Base-by-base conservation (phyloP, 1,140 invertebrate genomes). In the Physella acuta region DNA sequence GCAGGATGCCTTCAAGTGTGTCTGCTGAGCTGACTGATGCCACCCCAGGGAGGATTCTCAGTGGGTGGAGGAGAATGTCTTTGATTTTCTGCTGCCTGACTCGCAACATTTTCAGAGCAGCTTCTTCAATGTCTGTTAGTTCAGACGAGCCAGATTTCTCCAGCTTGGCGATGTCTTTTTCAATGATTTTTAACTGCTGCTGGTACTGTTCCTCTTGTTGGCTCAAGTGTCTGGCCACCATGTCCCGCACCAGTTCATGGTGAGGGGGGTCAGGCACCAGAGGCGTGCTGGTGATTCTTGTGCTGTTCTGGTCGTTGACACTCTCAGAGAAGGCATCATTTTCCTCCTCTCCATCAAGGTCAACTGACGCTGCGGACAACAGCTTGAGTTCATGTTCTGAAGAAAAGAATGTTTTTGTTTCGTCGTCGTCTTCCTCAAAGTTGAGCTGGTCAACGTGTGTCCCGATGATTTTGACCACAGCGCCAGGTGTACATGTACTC, bases 391-490 rank as follows among this genome's bases (percentile, higher is more conserved):
- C 65, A 1, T 58, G 3, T 0, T 68, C 66, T 28, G 30, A 28
- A 14, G 26, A 30, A 8, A 34, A 5, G 3, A 44, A 28, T 36
- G 55, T 58, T 49, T 68, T 60, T 1, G n/a, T 11, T 5, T 60
- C 56, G 28, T 76, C 68, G 30, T 75, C 64, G 51, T 75, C 70
- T n/a, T 70, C 68, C 56, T 73, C 63, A 31, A 52, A 64, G 14
- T 65, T 37, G 20, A 71, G 55, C 17, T 75, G 69, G 64, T 84
- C 82, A 44, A 59, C 60, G 44, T 83, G 78, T 24, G 82, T 80
- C 11, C 81, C 82, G 24, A 84, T 75, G 17, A 84, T 73, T 73
- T 85, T 84, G 44, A 84, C 76, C 2, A 83, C 77, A 8, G 72
- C 76, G 16, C 80, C 78, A n/a, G 81, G 82, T 17, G 71, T 72